Percentiles rank a stretch among this genome's conserved stretches.
Evolutionary conservation across 2,797 vertebrate genomes (phyloP).

Genomic region (Galaxias olidus): DNA sequence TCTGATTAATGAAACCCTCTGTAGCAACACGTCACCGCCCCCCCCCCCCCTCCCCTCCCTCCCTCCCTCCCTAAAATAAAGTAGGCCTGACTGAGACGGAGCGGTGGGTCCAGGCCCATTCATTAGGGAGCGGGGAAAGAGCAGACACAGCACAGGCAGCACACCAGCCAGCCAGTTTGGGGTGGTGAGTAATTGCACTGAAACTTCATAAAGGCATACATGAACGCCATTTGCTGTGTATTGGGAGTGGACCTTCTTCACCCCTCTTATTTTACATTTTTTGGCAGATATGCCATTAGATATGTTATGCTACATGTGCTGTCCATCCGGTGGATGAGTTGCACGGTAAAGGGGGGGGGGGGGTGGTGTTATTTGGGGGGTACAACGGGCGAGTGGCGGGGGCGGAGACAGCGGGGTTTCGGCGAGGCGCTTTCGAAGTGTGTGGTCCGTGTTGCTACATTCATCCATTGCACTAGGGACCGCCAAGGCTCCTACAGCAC

Average conservation of each 20-base stretch:
- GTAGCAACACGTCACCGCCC: no score
- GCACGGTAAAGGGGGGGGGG: no score
- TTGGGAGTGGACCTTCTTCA: constrained; percentile 62
- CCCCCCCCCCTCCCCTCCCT: neutral
- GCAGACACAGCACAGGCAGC: constrained; percentile 79
- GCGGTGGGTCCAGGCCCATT: constrained; percentile 74
- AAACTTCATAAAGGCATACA: constrained; percentile 75
- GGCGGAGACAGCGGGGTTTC: neutral
- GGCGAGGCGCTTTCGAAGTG: constrained; percentile 3
- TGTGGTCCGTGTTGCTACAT: neutral
- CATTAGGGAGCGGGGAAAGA: constrained; percentile 76
- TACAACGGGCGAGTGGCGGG: no score
- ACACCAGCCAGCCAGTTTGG: constrained; percentile 53
- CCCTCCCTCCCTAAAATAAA: neutral
- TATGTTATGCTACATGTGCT: no score
- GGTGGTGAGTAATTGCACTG: constrained; percentile 74
- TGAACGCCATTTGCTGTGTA: constrained; percentile 56
- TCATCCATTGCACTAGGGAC: constrained; percentile 40
- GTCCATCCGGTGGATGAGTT: no score
- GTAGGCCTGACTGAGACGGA: constrained; percentile 78
- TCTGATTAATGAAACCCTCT: no score
- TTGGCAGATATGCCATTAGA: no score
- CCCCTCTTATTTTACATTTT: constrained; percentile 63
- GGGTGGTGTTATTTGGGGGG: no score
- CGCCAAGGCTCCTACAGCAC: constrained; percentile 23